phyloP scores from a whole-genome alignment of 2,888 invertebrate genomes.

The Stictocephala bisonia region DNA sequence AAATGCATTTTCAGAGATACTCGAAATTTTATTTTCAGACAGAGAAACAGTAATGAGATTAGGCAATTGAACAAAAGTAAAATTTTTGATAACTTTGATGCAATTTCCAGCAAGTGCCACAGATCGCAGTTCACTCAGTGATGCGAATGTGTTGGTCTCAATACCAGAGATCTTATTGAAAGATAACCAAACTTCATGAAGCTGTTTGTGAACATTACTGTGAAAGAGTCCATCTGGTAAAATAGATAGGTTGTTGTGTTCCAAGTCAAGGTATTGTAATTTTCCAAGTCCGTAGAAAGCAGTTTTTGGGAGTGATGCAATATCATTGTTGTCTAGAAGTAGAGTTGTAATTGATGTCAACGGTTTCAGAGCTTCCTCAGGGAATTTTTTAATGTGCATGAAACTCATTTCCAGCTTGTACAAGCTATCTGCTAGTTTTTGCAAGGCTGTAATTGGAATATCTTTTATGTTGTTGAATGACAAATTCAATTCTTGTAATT shows the following conservation, averaged over 20 bases:
- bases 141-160: slow-evolving; percentile 76
- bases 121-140: slow-evolving; percentile 78
- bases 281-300: slow-evolving; percentile 76
- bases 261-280: slow-evolving; percentile 84
- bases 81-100: slow-evolving; percentile 75
- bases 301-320: slow-evolving; percentile 76
- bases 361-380: slow-evolving; percentile 79
- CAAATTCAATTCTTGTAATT: slow-evolving; percentile 87
- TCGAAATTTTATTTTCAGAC: slow-evolving; percentile 81
- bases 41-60: slow-evolving; percentile 84
- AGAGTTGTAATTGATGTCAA: slow-evolving; percentile 84
- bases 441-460: slow-evolving; percentile 83
- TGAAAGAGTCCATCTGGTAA: slow-evolving; percentile 77
- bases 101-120: slow-evolving; percentile 83
- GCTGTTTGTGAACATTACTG: slow-evolving; percentile 76
- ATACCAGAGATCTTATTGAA: slow-evolving; percentile 81
- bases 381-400: slow-evolving; percentile 79
- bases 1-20: slow-evolving; percentile 80
- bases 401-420: slow-evolving; percentile 88
- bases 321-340: slow-evolving; percentile 88
- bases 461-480: slow-evolving; percentile 90
- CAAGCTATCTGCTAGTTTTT: slow-evolving; percentile 78
- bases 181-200: slow-evolving; percentile 83
- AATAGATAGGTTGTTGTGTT: slow-evolving; percentile 82
- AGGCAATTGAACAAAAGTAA: slow-evolving; percentile 81